These are phyloP conservation scores for Apogon talboti DNA, from an alignment of 2,797 vertebrate species.

Conservation along the genomic window DNA sequence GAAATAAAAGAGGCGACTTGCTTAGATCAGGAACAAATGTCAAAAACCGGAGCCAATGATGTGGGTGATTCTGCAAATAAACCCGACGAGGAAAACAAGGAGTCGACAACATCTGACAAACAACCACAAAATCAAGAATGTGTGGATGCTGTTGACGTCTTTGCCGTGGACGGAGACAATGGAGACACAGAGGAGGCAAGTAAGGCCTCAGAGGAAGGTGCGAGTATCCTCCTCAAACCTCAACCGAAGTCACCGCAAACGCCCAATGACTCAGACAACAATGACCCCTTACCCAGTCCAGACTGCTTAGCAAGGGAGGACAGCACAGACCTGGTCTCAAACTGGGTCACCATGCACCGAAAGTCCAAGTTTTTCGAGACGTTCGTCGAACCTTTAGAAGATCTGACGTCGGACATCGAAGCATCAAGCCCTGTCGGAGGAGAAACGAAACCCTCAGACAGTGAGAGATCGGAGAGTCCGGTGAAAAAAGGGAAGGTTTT, in stretches of 20 bases:
- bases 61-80: neutral
- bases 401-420: constrained; percentile 1
- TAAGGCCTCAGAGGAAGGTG: constrained; percentile 72
- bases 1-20: constrained; percentile 37
- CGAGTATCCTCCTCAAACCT: constrained; percentile 68
- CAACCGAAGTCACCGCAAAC: constrained; percentile 30
- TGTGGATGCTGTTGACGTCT: neutral
- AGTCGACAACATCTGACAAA: neutral
- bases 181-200: constrained; percentile 63
- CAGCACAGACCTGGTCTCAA: constrained; percentile 78
- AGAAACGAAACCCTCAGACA: constrained; percentile 11
- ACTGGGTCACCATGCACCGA: constrained; percentile 82
- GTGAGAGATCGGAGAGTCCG: constrained; percentile 38
- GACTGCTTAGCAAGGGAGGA: constrained; percentile 58
- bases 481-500: constrained; percentile 4
- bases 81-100: constrained; percentile 9
- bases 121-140: neutral
- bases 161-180: constrained; percentile 47
- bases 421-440: neutral
- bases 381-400: constrained; percentile 82
- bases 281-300: constrained; percentile 47
- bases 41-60: neutral
- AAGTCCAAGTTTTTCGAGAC: constrained; percentile 80
- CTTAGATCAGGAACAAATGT: constrained; percentile 1
- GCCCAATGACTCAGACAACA: constrained; percentile 6